Conservation (phyloP, 2,113 vertebrate species). For the Amphilophus citrinellus region DNA sequence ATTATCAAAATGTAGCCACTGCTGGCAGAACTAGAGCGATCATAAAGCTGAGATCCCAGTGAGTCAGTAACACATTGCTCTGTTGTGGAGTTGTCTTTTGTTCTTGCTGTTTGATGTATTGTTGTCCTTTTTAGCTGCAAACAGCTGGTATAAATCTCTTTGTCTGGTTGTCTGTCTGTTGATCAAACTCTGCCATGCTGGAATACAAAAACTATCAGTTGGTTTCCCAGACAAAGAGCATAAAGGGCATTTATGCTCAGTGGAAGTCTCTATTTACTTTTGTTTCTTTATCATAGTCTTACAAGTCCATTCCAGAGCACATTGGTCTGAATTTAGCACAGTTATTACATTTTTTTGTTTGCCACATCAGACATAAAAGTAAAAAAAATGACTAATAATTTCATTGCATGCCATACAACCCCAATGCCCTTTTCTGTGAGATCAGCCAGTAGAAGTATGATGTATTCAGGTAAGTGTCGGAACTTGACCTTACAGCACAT, state of each 20-base stretch:
- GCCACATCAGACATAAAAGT: not conserved
- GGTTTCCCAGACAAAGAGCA: slow-evolving; percentile 36
- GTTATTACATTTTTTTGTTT: not conserved
- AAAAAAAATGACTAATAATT: not conserved
- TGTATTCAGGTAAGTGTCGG: not conserved
- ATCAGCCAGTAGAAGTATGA: not conserved
- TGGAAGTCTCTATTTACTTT: not conserved
- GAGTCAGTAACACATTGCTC: slow-evolving; percentile 25
- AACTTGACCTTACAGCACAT: slow-evolving; percentile 12
- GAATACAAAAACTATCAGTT: slow-evolving; percentile 10
- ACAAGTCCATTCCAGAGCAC: not conserved
- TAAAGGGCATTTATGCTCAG: slow-evolving; percentile 5
- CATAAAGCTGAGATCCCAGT: not conserved
- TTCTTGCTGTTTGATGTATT: slow-evolving; percentile 46
- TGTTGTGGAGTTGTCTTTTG: slow-evolving; percentile 3
- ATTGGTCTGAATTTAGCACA: not conserved
- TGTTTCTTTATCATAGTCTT: not conserved
- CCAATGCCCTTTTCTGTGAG: not conserved
- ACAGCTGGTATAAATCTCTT: slow-evolving; percentile 33
- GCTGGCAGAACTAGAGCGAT: not conserved
- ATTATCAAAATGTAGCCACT: not conserved
- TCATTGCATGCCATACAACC: not conserved
- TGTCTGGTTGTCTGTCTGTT: slow-evolving; percentile 32
- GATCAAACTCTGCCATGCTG: slow-evolving; percentile 19
- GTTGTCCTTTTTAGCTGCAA: slow-evolving; percentile 28